Percentiles rank a stretch among this genome's conserved stretches.
These are phyloP conservation scores for Apantesis nais DNA, from an alignment of 2,888 invertebrate species.

Conservation along the genomic window DNA sequence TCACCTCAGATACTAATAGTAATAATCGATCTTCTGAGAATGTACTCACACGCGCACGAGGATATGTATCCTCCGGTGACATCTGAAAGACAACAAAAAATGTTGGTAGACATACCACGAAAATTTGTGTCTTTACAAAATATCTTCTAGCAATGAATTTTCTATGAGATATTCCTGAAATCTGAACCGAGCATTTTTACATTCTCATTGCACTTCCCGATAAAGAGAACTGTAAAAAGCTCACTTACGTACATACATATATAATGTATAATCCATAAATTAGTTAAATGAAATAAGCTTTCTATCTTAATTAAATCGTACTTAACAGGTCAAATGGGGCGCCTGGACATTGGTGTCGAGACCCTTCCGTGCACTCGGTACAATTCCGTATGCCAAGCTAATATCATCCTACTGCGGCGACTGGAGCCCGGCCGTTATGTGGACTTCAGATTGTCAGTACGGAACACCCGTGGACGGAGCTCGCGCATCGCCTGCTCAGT, in stretches of 20 bases:
- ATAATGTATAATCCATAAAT: background rate
- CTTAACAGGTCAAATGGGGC: slow-evolving; percentile 87
- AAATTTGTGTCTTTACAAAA: no score
- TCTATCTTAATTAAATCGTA: background rate
- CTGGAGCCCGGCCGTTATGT: slow-evolving; percentile 93
- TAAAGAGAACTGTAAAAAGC: background rate
- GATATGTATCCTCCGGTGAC: no score
- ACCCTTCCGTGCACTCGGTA: slow-evolving; percentile 93
- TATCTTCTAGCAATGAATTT: no score
- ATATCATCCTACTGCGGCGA: slow-evolving; percentile 91
- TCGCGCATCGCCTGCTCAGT: slow-evolving; percentile 92
- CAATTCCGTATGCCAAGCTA: slow-evolving; percentile 95
- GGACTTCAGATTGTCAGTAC: slow-evolving; percentile 90
- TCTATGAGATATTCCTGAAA: no score
- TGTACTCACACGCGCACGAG: no score
- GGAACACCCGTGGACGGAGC: slow-evolving; percentile 92
- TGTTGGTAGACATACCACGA: no score
- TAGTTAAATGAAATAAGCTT: background rate
- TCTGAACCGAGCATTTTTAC: no score
- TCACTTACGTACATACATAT: background rate
- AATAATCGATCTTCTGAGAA: no score
- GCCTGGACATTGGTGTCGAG: slow-evolving; percentile 91
- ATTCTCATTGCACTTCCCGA: no score
- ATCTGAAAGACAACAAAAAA: no score
- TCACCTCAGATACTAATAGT: no score